Base-by-base conservation (phyloP, 1,140 invertebrate species). In the Drosophila ficusphila region DNA sequence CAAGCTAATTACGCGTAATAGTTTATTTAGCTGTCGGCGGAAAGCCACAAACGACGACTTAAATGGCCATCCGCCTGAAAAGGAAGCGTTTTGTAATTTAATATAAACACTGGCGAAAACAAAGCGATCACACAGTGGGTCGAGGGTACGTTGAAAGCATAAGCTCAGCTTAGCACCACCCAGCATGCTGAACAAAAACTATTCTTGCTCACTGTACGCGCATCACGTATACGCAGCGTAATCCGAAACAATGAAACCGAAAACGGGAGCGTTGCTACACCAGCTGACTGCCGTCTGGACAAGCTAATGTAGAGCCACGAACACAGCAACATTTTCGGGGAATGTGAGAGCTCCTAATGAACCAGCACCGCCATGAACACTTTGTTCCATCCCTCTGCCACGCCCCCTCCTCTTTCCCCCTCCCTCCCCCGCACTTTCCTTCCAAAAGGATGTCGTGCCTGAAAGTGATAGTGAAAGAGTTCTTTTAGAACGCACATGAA, bases 381-480 rank as follows among this genome's bases (percentile, higher is more conserved):
- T 70, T 83, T 78, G 54, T 60, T 27, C 11, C 16, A 23, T 8
- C 16, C 3, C 21, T n/a, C n/a, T n/a, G 4, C 14, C 31, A 5
- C 9, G 5, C 41, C 19, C 41, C 21, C 3, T n/a, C n/a, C n/a
- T n/a, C n/a, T n/a, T n/a, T 6, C 11, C 8, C 42, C 4, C 7
- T 44, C 18, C 19, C 18, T n/a, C n/a, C n/a, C n/a, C n/a, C n/a
- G n/a, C n/a, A n/a, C n/a, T n/a, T n/a, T n/a, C n/a, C n/a, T n/a
- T n/a, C n/a, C n/a, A n/a, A n/a, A n/a, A n/a, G 23, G 9, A 8
- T 71, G 12, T 34, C 48, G 48, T 57, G 62, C 70, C 49, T 65
- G 69, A 57, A 73, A 85, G 64, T 79, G 81, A 85, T 79, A 85
- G 81, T 85, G 54, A 85, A 86, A 79, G 60, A 54, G 46, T 61